Percentiles rank a stretch among this genome's conserved stretches.
phyloP scores from a whole-genome alignment of 2,797 vertebrate genomes.

The Melanotaenia pygmaea region DNA sequence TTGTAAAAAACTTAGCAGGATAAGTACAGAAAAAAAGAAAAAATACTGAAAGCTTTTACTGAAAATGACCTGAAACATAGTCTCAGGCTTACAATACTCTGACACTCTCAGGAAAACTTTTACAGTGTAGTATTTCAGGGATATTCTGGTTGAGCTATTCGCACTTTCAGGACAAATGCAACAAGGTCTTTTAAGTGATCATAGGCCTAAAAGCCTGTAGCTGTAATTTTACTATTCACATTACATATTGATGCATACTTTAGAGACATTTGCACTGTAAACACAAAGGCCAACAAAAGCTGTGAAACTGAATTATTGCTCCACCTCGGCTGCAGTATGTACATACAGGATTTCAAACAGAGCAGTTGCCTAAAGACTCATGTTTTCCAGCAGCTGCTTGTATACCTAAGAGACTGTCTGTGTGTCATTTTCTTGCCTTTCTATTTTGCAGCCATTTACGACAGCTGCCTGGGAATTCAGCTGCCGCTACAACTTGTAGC shows the following conservation, averaged over 20 bases:
- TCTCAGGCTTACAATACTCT: neutral
- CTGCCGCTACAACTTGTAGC: constrained; percentile 49
- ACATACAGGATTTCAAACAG: constrained; percentile 43
- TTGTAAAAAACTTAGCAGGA: neutral
- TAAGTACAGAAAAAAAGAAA: no score
- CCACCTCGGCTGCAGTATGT: constrained; percentile 24
- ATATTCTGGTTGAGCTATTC: neutral
- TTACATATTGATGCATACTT: neutral
- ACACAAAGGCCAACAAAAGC: neutral
- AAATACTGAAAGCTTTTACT: no score
- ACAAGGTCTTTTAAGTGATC: neutral
- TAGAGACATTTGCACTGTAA: neutral
- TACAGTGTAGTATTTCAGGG: neutral
- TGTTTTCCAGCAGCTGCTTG: constrained; percentile 74
- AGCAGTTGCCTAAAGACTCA: constrained; percentile 72
- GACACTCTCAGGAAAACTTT: neutral
- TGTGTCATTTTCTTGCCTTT: constrained; percentile 60
- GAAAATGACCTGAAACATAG: neutral
- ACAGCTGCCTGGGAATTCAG: constrained; percentile 66
- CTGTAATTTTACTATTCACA: neutral
- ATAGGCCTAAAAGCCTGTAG: neutral
- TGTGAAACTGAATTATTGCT: constrained; percentile 3
- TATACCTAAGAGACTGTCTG: constrained; percentile 64
- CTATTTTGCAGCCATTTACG: constrained; percentile 64
- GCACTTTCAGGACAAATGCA: neutral